Evolutionary conservation across 2,113 vertebrate species (phyloP).

Genomic region (Hystrix cristata): DNA sequence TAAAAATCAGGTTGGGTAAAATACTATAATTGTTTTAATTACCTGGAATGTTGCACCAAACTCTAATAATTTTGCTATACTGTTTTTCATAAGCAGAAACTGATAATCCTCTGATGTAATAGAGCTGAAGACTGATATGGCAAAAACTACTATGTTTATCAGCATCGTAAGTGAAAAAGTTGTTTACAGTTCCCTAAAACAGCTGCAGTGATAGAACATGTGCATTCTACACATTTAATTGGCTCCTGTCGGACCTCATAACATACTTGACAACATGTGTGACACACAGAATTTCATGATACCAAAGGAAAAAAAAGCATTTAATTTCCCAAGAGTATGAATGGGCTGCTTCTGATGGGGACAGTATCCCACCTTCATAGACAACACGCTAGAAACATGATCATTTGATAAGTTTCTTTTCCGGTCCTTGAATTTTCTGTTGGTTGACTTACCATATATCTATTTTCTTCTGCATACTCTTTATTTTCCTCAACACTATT

Average conservation of each 20-base stretch:
- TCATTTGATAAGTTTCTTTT: neutral
- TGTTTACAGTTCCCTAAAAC: conserved; percentile 32
- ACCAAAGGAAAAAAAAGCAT: neutral
- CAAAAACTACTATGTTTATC: neutral
- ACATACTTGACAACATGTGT: neutral
- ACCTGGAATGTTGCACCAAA: neutral
- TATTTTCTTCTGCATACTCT: conserved; percentile 76
- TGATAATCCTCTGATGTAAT: neutral
- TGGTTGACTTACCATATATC: conserved; percentile 50
- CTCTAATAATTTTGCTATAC: neutral
- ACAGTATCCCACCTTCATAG: conserved; percentile 38
- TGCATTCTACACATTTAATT: conserved; percentile 44
- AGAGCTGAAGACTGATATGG: neutral
- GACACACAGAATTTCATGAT: conserved; percentile 28
- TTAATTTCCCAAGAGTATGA: conserved; percentile 65
- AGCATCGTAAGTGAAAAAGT: neutral
- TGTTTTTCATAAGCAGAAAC: neutral
- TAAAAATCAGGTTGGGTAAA: neutral
- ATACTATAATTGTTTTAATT: neutral
- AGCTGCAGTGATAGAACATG: neutral
- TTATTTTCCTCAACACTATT: conserved; percentile 89
- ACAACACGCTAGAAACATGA: conserved; percentile 26
- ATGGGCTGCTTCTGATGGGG: neutral
- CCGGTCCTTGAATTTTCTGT: conserved; percentile 36
- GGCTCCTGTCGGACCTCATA: conserved; percentile 42